Evolutionary conservation across 2,888 invertebrate species (phyloP), one percentile per base, ranked within the genome.

Genomic region (Calameuta pallipes): DNA sequence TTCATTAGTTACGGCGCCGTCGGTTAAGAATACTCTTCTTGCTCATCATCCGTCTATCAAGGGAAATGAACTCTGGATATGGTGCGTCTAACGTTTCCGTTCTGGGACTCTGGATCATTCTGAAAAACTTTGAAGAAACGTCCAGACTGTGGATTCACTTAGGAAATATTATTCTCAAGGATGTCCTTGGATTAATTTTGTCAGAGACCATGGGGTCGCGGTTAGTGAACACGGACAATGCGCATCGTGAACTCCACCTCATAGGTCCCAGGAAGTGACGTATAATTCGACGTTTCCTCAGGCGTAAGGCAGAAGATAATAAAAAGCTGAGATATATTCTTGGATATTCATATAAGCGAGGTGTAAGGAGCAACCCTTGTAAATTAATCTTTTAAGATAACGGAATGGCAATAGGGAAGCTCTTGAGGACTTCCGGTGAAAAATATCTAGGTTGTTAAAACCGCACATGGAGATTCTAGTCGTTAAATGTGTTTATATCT

Each of bases 191-290:
- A 56, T 41, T 15, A 23, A 56, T 56, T 56, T 23, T 56, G 56
- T 56, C 56, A 23, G 56, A 56, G 89, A 87, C 87, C 83, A 84
- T 85, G 84, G 86, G 89, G 89, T 87, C 86, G 86, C 90, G 88
- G 86, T 85, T 76, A 76, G 81, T 86, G 88, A 88, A 75, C 89
- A 89, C 87, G 81, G 82, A 90, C 89, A 90, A 90, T 90, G 84
- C 56, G 75, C 74, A 81, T 86, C 86, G 85, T 87, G 86, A 87
- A 86, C 87, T 88, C 82, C 79, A 78, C 84, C 80, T 84, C 85
- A 83, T 83, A 56, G 56, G 56, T 56, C 56, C 9, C 56, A 56
- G 56, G 56, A 56, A 56, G 56, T 56, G 56, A 56, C 56, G 56
- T 56, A 9, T 23, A 56, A 56, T 56, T 56, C 56, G 23, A 56